Evolutionary conservation across 2,888 invertebrate genomes (phyloP), one percentile per base, ranked within the genome.

Genomic region (Pomacea canaliculata): DNA sequence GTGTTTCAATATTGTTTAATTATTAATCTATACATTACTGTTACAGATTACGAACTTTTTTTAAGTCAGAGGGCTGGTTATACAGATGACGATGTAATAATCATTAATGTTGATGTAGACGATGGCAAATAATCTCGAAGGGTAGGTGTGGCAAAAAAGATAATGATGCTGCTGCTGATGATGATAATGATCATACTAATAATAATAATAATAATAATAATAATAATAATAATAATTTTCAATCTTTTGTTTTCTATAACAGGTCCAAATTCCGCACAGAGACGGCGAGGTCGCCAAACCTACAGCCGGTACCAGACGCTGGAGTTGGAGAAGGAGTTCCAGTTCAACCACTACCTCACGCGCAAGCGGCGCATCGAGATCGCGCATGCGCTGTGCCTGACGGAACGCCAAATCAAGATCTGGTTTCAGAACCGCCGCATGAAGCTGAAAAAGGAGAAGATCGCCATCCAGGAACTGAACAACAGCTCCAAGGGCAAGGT

Each of bases 251-350:
- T 67, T 23, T 48, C 10, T 37, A 18, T 19, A 77, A 2, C 80
- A 85, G 86, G 84, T 71, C 81, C 82, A 2, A 97, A 97, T 93
- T 80, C 80, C 3, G 80, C 80, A 7, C 80, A 80, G 72, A 94
- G 97, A 92, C 97, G 97, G 93, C 94, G 98, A 91, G 97, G 97
- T 84, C 94, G 98, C 88, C 97, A 98, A 93, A 98, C 98, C 85
- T 98, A 98, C 93, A 98, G 97, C 86, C 94, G 98, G 91, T 97
- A 97, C 93, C 98, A 98, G 93, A 98, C 98, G 77, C 93, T 98
- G 91, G 98, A 98, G 93, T 93, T 98, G 92, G 97, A 98, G 92
- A 98, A 98, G 92, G 98, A 98, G 93, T 98, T 98, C 93, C 97
- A 98, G 93, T 98, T 96, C 94, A 98, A 97, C 93, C 95, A 97